phyloP scores from a whole-genome alignment of 2,888 invertebrate species.

The Autographa pulchrina region DNA sequence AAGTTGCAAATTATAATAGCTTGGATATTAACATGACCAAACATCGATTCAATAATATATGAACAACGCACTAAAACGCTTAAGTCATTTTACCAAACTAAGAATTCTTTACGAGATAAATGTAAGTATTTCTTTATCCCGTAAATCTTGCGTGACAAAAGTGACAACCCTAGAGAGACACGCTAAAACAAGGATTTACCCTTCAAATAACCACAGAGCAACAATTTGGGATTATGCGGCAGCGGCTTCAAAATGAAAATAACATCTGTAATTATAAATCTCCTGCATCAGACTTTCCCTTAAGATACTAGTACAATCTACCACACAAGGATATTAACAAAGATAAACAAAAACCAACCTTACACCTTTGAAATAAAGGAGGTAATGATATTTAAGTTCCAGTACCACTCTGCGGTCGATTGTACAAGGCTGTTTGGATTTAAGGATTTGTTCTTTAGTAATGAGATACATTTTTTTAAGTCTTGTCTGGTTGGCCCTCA shows the following conservation, averaged over 20 bases:
- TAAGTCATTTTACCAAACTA: too few relatives aligned
- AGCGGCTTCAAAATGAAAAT: conserved; percentile 5
- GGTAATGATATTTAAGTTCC: not conserved
- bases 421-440: not conserved
- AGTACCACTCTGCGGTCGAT: not conserved
- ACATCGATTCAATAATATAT: too few relatives aligned
- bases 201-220: conserved; percentile 15
- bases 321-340: not conserved
- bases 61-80: too few relatives aligned
- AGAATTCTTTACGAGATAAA: too few relatives aligned
- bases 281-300: not conserved
- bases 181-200: conserved; percentile 3
- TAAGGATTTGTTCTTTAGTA: not conserved
- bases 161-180: not conserved
- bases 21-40: too few relatives aligned
- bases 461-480: not conserved
- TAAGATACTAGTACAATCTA: not conserved
- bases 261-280: conserved; percentile 10
- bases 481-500: not conserved
- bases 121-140: too few relatives aligned
- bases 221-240: conserved; percentile 14
- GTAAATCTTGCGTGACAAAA: too few relatives aligned
- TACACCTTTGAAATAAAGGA: not conserved
- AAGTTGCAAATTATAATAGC: too few relatives aligned
- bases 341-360: not conserved